Evolutionary conservation across 2,113 vertebrate genomes (phyloP), one percentile per base, ranked within the genome.

Genomic region (Pitta sordida): DNA sequence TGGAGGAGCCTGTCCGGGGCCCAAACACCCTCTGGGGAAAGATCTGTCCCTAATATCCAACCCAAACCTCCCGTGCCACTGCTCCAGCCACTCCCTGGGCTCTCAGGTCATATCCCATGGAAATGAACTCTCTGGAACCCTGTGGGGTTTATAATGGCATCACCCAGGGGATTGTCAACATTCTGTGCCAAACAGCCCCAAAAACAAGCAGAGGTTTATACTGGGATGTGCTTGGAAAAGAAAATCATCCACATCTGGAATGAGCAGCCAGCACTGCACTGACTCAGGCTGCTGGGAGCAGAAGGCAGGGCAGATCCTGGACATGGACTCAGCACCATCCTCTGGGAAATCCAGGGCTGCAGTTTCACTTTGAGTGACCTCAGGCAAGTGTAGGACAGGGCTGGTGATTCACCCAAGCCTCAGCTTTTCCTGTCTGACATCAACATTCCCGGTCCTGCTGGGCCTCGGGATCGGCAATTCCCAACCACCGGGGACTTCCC

Each of bases 321-420:
- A 7, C 14, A 49, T 1, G 13, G 64, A 29, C 2, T 8, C 16
- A 30, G 39, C 2, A 3, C 2, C 20, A 30, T 7, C 18, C 32
- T 18, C 34, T 26, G 9, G 32, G 49, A 21, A 10, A 52, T 2
- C 13, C 27, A 13, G 20, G 43, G 21, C 44, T 4, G 51, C 23
- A 12, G 21, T 18, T 52, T 37, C 58, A 37, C 23, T 48, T 48
- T 22, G 4, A 15, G 18, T 12, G 30, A 15, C 8, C 16, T 36
- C 62, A 43, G 51, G 6, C 12, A 29, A 41, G n/a, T 2, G 1
- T 1, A 69, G 34, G 21, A 85, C 51, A 56, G 4, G 7, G 22
- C 0, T 3, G 6, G 39, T 0, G 2, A 17, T 8, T 49, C 52
- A 55, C 4, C 34, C 10, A 10, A 49, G 56, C 17, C 27, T 53